A percentile compares a stretch with the other conserved stretches of the same genome.
These are phyloP conservation scores for Trematocara variabile DNA, from an alignment of 2,113 vertebrate species.

Conservation along the genomic window DNA sequence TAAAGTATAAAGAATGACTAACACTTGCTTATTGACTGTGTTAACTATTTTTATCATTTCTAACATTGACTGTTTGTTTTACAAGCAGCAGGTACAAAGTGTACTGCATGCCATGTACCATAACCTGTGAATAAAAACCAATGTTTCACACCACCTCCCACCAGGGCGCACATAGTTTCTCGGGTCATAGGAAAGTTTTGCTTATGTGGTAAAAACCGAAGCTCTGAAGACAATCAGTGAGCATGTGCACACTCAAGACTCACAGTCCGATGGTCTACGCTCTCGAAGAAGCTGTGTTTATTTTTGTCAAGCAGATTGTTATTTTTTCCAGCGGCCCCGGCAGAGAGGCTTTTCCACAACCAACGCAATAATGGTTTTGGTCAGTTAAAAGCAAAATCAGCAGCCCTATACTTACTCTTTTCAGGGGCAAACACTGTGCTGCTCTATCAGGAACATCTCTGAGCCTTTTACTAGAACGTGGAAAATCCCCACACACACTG, in stretches of 20 bases:
- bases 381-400: neutral
- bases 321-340: conserved; percentile 1
- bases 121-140: neutral
- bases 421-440: neutral
- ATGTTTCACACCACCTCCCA: neutral
- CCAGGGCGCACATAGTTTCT: conserved; percentile 8
- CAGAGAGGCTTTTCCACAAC: conserved; percentile 13
- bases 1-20: neutral
- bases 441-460: neutral
- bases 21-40: neutral
- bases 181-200: conserved; percentile 32
- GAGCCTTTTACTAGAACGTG: neutral
- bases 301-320: conserved; percentile 11
- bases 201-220: conserved; percentile 17
- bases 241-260: neutral
- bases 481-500: neutral
- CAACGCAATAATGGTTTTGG: neutral
- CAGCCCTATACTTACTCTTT: neutral
- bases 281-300: neutral
- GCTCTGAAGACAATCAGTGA: neutral
- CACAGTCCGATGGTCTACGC: neutral
- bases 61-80: neutral
- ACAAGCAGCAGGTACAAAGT: neutral
- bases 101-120: neutral
- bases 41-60: neutral